A percentile compares a stretch with the other conserved stretches of the same genome.
Conservation (phyloP, 2,888 invertebrate genomes). For the Caenorhabditis sp. region DNA sequence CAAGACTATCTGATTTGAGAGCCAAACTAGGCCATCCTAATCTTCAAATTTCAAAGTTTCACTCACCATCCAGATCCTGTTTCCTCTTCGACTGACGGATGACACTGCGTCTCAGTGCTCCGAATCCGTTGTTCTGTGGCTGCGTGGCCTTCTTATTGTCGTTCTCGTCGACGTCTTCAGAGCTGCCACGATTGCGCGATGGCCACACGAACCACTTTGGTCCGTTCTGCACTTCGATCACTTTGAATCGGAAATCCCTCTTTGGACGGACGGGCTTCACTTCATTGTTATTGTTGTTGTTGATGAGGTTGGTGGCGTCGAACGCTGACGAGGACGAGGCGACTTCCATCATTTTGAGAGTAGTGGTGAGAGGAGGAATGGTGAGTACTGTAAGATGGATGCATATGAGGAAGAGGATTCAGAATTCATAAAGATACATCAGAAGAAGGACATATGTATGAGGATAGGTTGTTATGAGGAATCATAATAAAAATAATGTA, state of each 20-base stretch:
- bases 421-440: neutral
- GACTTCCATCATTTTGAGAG: slow-evolving; percentile 45
- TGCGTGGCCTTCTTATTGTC: slow-evolving; percentile 66
- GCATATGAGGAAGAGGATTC: neutral
- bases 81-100: slow-evolving; percentile 69
- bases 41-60: slow-evolving; percentile 3
- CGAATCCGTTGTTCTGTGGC: slow-evolving; percentile 63
- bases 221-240: slow-evolving; percentile 75
- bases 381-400: slow-evolving; percentile 18
- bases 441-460: neutral
- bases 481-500: slow-evolving; percentile 10
- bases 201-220: slow-evolving; percentile 80
- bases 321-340: slow-evolving; percentile 50
- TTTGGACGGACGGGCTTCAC: slow-evolving; percentile 68
- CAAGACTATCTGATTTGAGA: no score
- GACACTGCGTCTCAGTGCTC: slow-evolving; percentile 70
- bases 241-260: slow-evolving; percentile 77
- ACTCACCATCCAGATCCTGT: slow-evolving; percentile 66
- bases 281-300: slow-evolving; percentile 59
- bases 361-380: neutral
- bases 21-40: no score
- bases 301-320: slow-evolving; percentile 40
- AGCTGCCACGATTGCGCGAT: slow-evolving; percentile 68
- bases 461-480: neutral
- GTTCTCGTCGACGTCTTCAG: slow-evolving; percentile 73